Base-by-base conservation (phyloP, 2,797 vertebrate species). In the Amphiprion clarkii region DNA sequence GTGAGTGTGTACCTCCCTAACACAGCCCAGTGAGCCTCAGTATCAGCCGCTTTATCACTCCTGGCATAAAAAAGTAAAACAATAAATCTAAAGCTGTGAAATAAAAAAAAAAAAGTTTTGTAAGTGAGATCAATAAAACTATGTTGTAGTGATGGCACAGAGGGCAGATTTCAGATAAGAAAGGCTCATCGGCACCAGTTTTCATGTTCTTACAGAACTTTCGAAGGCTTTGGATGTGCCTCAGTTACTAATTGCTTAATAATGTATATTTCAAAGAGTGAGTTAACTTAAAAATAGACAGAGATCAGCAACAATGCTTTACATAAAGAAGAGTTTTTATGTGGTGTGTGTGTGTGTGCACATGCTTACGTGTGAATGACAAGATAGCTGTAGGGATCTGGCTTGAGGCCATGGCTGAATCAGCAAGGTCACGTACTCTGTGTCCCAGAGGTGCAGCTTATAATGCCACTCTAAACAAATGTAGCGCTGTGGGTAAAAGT, bases 341-440 rank as follows among this genome's bases (percentile, higher is more conserved):
- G 57, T 61, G 1, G 51, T 74, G 7, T 40, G 61, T 55, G 7
- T 40, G 61, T 55, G 65, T 40, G 70, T 62, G 63, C 63, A 57
- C 31, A 10, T 67, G 63, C 63, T 57, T 39, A 12, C n/a, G 4
- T 67, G 54, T 56, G 14, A 52, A 42, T 56, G 36, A 52, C 10
- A 82, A 82, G 80, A 60, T 66, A 79, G 59, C 48, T 65, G 40
- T 6, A 25, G 46, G 59, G 67, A 74, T 84, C 73, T 90, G 86
- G 81, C 72, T 72, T 48, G 42, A 80, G 65, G 74, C 75, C 84
- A 84, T 25, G 8, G 67, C 80, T 78, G 87, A 86, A 69, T 88
- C 83, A 90, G 83, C 72, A 66, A 81, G 82, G 80, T 82, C 66
- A 62, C 62, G 84, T 62, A 63, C 74, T 74, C 69, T 79, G 71